Conservation (phyloP, 2,113 vertebrate genomes). For the Oncorhynchus tshawytscha region DNA sequence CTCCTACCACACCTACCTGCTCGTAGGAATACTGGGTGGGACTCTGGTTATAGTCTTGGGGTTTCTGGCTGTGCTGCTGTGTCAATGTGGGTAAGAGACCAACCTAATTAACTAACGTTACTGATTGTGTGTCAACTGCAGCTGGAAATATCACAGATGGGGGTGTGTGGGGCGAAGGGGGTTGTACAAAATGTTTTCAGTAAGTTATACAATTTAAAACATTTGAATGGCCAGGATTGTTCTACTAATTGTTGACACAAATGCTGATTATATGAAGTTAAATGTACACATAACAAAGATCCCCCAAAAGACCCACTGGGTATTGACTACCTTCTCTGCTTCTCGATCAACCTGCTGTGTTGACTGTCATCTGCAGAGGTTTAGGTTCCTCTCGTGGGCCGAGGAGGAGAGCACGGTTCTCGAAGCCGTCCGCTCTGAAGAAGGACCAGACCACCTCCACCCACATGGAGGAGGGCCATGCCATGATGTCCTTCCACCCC, state of each 20-base stretch:
- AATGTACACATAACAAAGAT: not conserved
- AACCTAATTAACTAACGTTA: too few relatives aligned
- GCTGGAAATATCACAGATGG: not conserved
- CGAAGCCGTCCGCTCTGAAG: constrained; percentile 83
- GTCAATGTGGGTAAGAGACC: constrained; percentile 88
- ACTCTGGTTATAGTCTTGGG: constrained; percentile 83
- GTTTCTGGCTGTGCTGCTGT: constrained; percentile 85
- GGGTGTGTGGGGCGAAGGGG: not conserved
- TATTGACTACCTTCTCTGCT: not conserved
- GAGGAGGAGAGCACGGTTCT: constrained; percentile 76
- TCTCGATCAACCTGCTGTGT: not conserved
- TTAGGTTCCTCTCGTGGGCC: constrained; percentile 72
- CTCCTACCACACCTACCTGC: constrained; percentile 86
- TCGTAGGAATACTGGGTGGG: constrained; percentile 87
- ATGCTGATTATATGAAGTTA: not conserved
- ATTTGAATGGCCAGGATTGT: too few relatives aligned
- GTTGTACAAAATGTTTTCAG: not conserved
- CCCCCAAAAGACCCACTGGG: not conserved
- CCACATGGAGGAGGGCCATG: constrained; percentile 81
- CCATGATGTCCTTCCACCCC: constrained; percentile 67
- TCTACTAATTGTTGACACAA: too few relatives aligned
- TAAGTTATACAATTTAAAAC: too few relatives aligned
- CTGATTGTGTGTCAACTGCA: not conserved
- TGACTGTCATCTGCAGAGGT: constrained; percentile 61
- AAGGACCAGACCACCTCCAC: constrained; percentile 96